phyloP scores from a whole-genome alignment of 2,113 vertebrate genomes.

The Crotophaga sulcirostris region DNA sequence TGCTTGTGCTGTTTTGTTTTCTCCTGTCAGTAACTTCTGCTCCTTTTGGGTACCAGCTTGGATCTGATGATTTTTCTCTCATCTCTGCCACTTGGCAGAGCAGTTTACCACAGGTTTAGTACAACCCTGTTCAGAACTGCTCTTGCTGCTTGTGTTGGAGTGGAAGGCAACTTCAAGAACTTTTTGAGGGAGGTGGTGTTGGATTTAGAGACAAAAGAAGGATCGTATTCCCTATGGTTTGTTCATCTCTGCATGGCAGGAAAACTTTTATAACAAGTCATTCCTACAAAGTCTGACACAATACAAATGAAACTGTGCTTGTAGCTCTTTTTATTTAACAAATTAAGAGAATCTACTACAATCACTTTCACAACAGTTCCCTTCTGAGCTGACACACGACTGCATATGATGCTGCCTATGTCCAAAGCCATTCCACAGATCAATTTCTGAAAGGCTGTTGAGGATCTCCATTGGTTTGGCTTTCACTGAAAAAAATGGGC shows the following conservation, averaged over 20 bases:
- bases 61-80: not conserved
- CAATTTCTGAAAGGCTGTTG: no score
- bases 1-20: not conserved
- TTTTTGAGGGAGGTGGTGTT: rapidly evolving
- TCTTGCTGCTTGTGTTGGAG: not conserved
- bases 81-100: not conserved
- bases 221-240: not conserved
- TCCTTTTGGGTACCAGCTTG: not conserved
- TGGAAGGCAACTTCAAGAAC: not conserved
- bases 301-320: no score
- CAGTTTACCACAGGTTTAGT: not conserved
- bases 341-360: no score
- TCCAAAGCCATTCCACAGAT: no score
- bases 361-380: no score
- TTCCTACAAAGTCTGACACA: not conserved
- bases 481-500: no score
- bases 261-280: not conserved
- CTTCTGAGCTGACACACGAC: no score
- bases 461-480: no score
- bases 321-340: no score
- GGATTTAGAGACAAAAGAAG: not conserved
- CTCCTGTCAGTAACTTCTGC: not conserved
- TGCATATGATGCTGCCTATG: no score
- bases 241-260: not conserved
- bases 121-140: not conserved